These are phyloP conservation scores for Ectemnius lituratus DNA, from an alignment of 2,888 invertebrate genomes.

Conservation along the genomic window DNA sequence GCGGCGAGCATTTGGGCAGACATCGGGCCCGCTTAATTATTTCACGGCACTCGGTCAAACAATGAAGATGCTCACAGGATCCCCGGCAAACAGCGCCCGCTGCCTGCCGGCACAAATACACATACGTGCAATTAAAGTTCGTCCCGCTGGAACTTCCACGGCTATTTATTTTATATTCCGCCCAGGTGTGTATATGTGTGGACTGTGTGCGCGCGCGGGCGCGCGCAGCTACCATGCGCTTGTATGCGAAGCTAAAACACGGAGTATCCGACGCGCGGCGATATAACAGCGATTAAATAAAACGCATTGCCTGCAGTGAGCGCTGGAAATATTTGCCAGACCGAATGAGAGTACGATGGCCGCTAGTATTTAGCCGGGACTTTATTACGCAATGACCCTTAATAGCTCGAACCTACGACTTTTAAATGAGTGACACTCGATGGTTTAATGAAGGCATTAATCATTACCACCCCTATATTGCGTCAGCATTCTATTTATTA, in stretches of 20 bases:
- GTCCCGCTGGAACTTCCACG: slow-evolving; percentile 1
- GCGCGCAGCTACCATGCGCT: neutral
- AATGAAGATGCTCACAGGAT: slow-evolving; percentile 5
- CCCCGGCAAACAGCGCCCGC: neutral
- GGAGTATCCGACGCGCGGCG: neutral
- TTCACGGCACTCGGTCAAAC: neutral
- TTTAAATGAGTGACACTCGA: neutral
- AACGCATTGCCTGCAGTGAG: neutral
- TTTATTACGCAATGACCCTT: slow-evolving; percentile 1
- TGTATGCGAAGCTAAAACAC: slow-evolving; percentile 1
- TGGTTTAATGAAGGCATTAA: no score
- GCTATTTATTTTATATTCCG: slow-evolving; percentile 1
- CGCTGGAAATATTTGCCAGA: slow-evolving; percentile 1
- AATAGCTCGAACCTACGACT: neutral
- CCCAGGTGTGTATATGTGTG: no score
- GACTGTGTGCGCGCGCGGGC: no score
- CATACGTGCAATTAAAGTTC: neutral
- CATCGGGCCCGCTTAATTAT: neutral
- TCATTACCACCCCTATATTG: no score
- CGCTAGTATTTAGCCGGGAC: neutral
- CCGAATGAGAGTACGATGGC: neutral
- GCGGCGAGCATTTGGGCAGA: no score
- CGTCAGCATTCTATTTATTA: no score
- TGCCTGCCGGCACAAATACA: neutral
- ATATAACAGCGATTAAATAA: slow-evolving; percentile 6